Conservation (phyloP, 2,113 vertebrate species). For the Sus scrofa region DNA sequence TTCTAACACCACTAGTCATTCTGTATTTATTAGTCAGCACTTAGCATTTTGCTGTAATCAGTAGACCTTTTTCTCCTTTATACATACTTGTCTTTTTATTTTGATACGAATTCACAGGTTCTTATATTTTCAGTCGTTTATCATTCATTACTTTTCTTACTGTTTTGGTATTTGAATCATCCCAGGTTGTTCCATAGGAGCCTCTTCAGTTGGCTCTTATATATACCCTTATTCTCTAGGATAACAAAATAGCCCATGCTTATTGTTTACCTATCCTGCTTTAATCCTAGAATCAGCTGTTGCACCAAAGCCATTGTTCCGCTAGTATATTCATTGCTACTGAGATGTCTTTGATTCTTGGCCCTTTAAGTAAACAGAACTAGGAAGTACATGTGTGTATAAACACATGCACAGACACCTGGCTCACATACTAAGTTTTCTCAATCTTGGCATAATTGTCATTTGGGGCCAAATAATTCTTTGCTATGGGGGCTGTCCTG, state of each 20-base stretch:
- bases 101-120: neutral
- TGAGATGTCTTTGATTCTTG: neutral
- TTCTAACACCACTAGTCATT: neutral
- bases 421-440: neutral
- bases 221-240: neutral
- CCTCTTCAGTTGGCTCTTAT: neutral
- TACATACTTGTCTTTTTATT: conserved; percentile 12
- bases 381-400: neutral
- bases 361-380: neutral
- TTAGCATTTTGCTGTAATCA: conserved; percentile 29
- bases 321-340: neutral
- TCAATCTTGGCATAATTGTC: neutral
- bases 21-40: neutral
- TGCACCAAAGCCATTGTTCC: neutral
- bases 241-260: neutral
- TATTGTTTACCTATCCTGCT: neutral
- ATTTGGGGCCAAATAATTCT: neutral
- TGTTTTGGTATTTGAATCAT: neutral
- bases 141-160: neutral
- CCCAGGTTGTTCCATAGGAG: neutral
- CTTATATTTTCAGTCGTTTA: conserved; percentile 3
- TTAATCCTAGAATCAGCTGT: conserved; percentile 19
- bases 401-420: neutral
- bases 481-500: neutral
- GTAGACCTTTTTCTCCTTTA: neutral